Percentiles rank a stretch among this genome's conserved stretches.
phyloP scores from a whole-genome alignment of 2,113 vertebrate species.

The Barnardius zonarius region DNA sequence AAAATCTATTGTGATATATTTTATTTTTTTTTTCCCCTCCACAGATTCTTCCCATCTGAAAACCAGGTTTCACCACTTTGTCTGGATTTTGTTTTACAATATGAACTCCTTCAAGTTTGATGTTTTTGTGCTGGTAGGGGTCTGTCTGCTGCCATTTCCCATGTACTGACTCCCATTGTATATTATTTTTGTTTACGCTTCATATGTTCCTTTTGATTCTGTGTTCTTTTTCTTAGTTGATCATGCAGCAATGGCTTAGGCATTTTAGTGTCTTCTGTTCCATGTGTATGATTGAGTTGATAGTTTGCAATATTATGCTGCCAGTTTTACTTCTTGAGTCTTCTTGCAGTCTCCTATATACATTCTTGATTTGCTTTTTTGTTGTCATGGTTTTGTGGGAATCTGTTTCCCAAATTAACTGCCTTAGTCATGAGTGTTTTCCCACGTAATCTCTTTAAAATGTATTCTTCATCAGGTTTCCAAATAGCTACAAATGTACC shows the following conservation, averaged over 20 bases:
- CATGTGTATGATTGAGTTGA: neutral
- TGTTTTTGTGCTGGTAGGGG: neutral
- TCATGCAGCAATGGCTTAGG: neutral
- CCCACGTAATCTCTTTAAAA: neutral
- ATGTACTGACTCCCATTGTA: neutral
- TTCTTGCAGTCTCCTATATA: neutral
- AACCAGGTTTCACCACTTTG: neutral
- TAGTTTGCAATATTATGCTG: neutral
- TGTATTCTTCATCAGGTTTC: neutral
- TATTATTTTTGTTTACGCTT: neutral
- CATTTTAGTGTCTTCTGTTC: neutral
- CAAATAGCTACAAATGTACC: neutral
- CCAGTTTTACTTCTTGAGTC: neutral
- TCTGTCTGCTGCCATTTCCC: neutral
- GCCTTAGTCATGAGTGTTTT: neutral
- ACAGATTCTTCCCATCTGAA: neutral
- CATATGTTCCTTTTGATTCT: neutral
- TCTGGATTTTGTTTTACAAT: neutral
- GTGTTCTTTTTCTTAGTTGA: neutral
- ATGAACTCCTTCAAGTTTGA: neutral
- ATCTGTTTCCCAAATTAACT: neutral
- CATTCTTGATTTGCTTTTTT: neutral
- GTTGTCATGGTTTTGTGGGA: neutral
- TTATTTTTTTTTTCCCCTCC: neutral
- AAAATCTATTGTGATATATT: neutral